A percentile compares a stretch with the other conserved stretches of the same genome.
phyloP scores from a whole-genome alignment of 1,140 invertebrate species.

The Zaprionus davidi region DNA sequence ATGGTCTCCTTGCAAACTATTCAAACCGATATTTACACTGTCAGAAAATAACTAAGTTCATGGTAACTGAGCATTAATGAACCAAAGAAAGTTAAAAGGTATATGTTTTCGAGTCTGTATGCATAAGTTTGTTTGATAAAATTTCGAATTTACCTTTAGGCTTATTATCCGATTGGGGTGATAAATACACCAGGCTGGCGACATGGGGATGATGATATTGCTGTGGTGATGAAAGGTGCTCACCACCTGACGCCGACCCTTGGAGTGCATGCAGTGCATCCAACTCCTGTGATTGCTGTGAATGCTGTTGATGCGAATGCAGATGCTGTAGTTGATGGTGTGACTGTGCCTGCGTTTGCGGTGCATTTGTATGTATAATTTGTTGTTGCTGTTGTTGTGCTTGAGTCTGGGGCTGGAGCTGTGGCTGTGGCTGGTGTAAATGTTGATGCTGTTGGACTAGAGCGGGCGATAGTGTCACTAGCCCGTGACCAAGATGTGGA shows the following conservation, averaged over 20 bases:
- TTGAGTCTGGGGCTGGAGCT: slow-evolving; percentile 22
- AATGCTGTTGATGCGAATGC: slow-evolving; percentile 21
- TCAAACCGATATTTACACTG: not conserved
- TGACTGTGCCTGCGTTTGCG: slow-evolving; percentile 25
- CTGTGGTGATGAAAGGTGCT: slow-evolving; percentile 15
- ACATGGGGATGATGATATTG: slow-evolving; percentile 52
- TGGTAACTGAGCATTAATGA: not conserved
- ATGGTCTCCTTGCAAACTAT: not conserved
- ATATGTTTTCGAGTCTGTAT: too few relatives aligned
- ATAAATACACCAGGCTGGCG: slow-evolving; percentile 44
- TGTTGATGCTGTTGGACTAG: slow-evolving; percentile 56
- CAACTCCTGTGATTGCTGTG: slow-evolving; percentile 46
- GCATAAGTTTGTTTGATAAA: not conserved
- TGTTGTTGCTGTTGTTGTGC: slow-evolving; percentile 12
- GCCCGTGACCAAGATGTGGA: slow-evolving; percentile 68
- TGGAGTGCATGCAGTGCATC: slow-evolving; percentile 56
- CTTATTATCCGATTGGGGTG: slow-evolving; percentile 66
- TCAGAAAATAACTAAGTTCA: not conserved
- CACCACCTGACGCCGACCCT: slow-evolving; percentile 5
- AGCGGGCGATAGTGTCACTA: slow-evolving; percentile 56
- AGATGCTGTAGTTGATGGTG: slow-evolving; percentile 10
- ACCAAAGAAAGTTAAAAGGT: not conserved
- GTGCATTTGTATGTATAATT: not conserved
- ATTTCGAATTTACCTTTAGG: slow-evolving; percentile 58
- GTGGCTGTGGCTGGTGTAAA: slow-evolving; percentile 46